These are phyloP conservation scores for Tipula helvola DNA, from an alignment of 2,888 invertebrate genomes.

Conservation along the genomic window DNA sequence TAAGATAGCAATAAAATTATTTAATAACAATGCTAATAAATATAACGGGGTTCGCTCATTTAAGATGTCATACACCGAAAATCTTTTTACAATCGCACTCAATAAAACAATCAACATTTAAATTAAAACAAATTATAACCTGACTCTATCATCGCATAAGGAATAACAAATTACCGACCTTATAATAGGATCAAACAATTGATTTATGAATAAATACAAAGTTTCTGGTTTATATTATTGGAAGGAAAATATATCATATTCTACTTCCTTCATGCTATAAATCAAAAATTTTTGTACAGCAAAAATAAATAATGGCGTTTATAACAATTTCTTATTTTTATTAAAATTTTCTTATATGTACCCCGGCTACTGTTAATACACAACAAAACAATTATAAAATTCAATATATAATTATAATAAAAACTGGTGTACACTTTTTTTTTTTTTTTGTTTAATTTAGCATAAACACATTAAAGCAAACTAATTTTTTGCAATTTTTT, in stretches of 20 bases:
- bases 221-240: background rate
- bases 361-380: background rate
- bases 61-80: background rate
- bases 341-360: background rate
- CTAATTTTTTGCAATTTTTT: background rate
- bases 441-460: background rate
- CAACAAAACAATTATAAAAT: background rate
- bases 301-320: background rate
- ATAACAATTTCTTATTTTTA: background rate
- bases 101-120: conserved; percentile 4
- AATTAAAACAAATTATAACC: background rate
- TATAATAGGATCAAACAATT: background rate
- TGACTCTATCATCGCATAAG: background rate
- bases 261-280: background rate
- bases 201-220: background rate
- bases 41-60: background rate
- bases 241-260: background rate
- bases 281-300: background rate
- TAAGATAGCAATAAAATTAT: background rate
- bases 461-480: background rate
- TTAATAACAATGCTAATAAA: background rate
- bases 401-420: background rate
- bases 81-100: background rate
- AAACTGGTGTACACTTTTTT: background rate
- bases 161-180: background rate